Percentiles rank a stretch among this genome's conserved stretches.
Conservation (phyloP, 2,888 invertebrate genomes). For the Ennomos quercinarius region DNA sequence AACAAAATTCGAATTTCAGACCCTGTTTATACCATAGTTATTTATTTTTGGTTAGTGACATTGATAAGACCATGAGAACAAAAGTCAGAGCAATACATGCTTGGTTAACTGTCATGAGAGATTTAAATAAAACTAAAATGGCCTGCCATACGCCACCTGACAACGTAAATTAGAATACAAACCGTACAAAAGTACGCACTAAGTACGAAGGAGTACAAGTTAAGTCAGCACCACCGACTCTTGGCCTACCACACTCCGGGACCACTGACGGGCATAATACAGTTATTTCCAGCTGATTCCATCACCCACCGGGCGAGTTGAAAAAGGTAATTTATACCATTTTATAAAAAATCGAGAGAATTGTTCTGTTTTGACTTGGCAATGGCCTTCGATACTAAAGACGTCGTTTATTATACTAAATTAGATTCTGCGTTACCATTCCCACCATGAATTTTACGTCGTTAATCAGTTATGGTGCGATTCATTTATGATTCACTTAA, state of each 20-base stretch:
- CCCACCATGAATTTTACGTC: too few species aligned
- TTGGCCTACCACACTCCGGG: conserved; percentile 83
- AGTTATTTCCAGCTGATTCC: conserved; percentile 78
- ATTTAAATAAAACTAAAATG: conserved; percentile 69
- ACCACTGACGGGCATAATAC: conserved; percentile 83
- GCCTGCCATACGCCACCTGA: conserved; percentile 84
- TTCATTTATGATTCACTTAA: too few species aligned
- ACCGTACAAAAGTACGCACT: conserved; percentile 33
- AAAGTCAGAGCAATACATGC: conserved; percentile 74
- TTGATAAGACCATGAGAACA: conserved; percentile 46
- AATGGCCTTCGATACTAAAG: conserved; percentile 30
- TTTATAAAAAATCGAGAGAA: conserved; percentile 34
- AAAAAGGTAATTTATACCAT: conserved; percentile 71
- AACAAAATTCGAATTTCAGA: conserved; percentile 4
- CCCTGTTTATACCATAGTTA: conserved; percentile 13
- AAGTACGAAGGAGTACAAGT: conserved; percentile 48
- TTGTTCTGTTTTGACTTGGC: conserved; percentile 34
- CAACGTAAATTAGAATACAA: conserved; percentile 50
- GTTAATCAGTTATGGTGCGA: too few species aligned
- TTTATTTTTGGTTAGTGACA: conserved; percentile 8
- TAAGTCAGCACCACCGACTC: conserved; percentile 79
- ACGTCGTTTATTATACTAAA: neutral
- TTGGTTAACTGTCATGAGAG: conserved; percentile 83
- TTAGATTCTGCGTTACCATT: too few species aligned
- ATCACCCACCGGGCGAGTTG: conserved; percentile 35